A percentile compares a stretch with the other conserved stretches of the same genome.
Evolutionary conservation across 2,113 vertebrate species (phyloP).

Genomic region (Nerophis ophidion): DNA sequence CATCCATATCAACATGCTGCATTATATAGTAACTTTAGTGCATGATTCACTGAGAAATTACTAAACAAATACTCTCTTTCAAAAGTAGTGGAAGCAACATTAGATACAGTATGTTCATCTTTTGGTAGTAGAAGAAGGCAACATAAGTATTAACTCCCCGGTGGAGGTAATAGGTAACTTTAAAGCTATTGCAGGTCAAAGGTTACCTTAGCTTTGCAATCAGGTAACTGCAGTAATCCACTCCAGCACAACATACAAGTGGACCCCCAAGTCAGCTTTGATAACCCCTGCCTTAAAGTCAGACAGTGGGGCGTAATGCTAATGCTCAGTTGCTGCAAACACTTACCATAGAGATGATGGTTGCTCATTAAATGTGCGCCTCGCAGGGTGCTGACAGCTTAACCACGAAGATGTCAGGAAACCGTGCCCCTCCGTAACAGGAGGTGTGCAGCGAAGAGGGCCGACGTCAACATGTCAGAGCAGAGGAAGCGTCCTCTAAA

Average conservation of each 20-base stretch:
- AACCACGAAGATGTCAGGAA: constrained; percentile 66
- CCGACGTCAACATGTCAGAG: constrained; percentile 35
- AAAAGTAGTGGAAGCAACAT: no score
- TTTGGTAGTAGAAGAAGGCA: neutral
- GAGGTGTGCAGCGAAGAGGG: constrained; percentile 42
- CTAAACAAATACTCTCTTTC: no score
- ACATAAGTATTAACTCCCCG: neutral
- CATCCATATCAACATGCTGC: no score
- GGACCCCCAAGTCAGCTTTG: constrained; percentile 36
- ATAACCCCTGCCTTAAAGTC: neutral
- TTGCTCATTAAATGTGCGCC: constrained; percentile 55
- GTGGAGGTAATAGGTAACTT: neutral
- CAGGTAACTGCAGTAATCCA: constrained; percentile 61
- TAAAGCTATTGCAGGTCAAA: constrained; percentile 40
- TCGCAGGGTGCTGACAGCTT: constrained; percentile 66
- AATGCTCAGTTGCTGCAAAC: constrained; percentile 56
- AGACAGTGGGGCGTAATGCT: constrained; percentile 49
- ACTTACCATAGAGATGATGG: constrained; percentile 47
- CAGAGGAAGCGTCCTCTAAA: constrained; percentile 23
- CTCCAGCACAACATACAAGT: constrained; percentile 33
- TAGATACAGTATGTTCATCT: no score
- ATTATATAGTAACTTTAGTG: no score
- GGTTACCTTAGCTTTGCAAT: constrained; percentile 51
- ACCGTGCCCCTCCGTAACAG: constrained; percentile 52
- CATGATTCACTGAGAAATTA: no score